Base-by-base conservation (phyloP, 2,888 invertebrate species). In the Cetonia aurata region DNA sequence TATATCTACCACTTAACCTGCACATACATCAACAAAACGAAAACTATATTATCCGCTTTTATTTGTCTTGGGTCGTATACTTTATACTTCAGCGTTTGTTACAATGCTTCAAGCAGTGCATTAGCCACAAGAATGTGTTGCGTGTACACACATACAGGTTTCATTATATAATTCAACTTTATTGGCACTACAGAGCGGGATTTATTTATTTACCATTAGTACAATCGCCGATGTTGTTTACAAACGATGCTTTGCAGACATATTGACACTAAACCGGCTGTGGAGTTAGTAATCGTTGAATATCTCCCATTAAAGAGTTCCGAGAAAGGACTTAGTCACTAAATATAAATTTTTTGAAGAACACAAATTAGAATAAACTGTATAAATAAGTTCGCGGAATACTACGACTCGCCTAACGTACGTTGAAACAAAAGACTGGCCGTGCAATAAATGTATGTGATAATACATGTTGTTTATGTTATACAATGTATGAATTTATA, bases 361-460 rank as follows among this genome's bases (percentile, higher is more conserved):
- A 65, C 62, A 33, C 48, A 65, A 65, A 65, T 65, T 65, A 65
- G 62, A 65, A 65, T 65, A 65, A 65, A 50, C 12, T 50, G 62
- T 50, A 65, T 65, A 65, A 65, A 65, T 50, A 65, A 52, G 52
- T 65, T 65, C 62, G 50, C 62, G 50, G 62, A 65, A 65, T 50
- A 33, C 48, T 62, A 33, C 62, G 62, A 62, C 48, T 65, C 50
- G 62, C 13, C 62, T 52, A 50, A 37, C 15, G 62, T 50, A 65
- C 52, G 17, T 6, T 37, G 13, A 65, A 65, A 65, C 48, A 33
- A 52, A 52, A 65, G 50, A 15, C 17, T 50, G 12, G n/a, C 33
- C 15, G n/a, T 60, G 25, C 46, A 60, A 48, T 60, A 46, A 44
- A 46, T 60, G 8, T 31, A 55, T 55, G 55, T 33, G n/a, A 13